Evolutionary conservation across 2,888 invertebrate genomes (phyloP).

Genomic region (Tryphoninae sp.): DNA sequence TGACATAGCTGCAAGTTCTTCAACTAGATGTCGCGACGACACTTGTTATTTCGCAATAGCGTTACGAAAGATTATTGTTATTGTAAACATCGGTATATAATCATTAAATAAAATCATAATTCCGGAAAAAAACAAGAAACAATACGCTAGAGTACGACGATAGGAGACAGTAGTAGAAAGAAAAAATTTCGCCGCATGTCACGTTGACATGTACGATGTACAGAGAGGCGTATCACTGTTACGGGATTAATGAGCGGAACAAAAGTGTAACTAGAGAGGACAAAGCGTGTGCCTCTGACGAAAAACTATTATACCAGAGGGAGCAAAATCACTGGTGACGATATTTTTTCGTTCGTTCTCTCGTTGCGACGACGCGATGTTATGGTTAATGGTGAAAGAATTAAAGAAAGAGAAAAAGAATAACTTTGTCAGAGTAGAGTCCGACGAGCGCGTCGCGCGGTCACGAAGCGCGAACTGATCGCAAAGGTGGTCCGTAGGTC

Average conservation of each 20-base stretch:
- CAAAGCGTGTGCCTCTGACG: not conserved
- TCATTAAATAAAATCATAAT: not conserved
- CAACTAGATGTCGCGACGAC: too few relatives aligned
- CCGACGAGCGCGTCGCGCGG: slow-evolving; percentile 45
- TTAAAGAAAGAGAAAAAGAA: not conserved
- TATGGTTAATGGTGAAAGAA: not conserved
- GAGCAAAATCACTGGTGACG: not conserved
- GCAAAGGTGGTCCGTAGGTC: slow-evolving; percentile 63
- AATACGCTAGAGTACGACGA: not conserved
- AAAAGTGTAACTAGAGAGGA: not conserved
- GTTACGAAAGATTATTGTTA: too few relatives aligned
- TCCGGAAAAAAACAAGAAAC: not conserved
- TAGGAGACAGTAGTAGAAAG: not conserved
- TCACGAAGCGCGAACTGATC: slow-evolving; percentile 51
- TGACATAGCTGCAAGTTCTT: too few relatives aligned
- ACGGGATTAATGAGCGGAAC: not conserved
- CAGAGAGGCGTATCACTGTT: not conserved
- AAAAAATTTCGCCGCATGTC: not conserved
- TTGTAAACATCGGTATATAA: too few relatives aligned
- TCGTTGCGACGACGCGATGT: not conserved
- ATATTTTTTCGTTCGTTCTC: not conserved
- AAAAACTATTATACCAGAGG: not conserved
- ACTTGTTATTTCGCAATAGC: too few relatives aligned
- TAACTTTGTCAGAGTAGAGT: slow-evolving; percentile 1
- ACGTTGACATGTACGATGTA: not conserved